Percentiles rank a stretch among this genome's conserved stretches.
phyloP scores from a whole-genome alignment of 2,888 invertebrate species.

The Drosophila niveifrons region DNA sequence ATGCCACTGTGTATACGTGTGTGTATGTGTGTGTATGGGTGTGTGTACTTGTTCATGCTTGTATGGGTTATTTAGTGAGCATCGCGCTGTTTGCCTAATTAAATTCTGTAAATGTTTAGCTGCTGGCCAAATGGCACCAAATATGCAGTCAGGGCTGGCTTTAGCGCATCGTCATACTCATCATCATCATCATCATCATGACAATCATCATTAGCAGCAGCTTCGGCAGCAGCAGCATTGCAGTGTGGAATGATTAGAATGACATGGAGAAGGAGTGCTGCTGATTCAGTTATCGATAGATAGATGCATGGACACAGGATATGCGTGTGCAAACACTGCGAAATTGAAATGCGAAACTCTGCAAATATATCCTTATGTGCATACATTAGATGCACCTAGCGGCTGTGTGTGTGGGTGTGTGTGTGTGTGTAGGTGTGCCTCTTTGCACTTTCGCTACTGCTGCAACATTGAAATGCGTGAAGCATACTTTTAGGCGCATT shows the following conservation, averaged over 20 bases:
- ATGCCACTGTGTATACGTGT: neutral
- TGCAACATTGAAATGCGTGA: neutral
- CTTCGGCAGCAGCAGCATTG: no score
- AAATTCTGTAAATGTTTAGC: conserved; percentile 55
- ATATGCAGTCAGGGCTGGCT: conserved; percentile 5
- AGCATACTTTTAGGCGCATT: conserved; percentile 4
- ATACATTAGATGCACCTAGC: neutral
- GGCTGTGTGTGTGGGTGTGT: neutral
- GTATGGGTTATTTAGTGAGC: conserved; percentile 31
- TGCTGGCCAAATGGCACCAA: conserved; percentile 38
- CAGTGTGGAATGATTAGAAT: neutral
- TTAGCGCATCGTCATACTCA: neutral
- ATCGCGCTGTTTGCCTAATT: conserved; percentile 56
- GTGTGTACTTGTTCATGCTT: conserved; percentile 13
- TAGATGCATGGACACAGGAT: neutral
- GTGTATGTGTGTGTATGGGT: conserved; percentile 11
- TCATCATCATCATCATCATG: neutral
- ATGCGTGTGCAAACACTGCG: neutral
- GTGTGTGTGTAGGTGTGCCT: neutral
- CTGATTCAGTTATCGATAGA: conserved; percentile 14
- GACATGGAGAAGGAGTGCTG: neutral
- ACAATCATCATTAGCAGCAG: neutral
- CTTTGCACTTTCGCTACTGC: conserved; percentile 8
- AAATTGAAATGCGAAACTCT: conserved; percentile 13
- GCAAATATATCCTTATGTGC: conserved; percentile 1